Evolutionary conservation across 1,140 invertebrate species (phyloP).

Genomic region (Diachasmimorpha longicaudata): DNA sequence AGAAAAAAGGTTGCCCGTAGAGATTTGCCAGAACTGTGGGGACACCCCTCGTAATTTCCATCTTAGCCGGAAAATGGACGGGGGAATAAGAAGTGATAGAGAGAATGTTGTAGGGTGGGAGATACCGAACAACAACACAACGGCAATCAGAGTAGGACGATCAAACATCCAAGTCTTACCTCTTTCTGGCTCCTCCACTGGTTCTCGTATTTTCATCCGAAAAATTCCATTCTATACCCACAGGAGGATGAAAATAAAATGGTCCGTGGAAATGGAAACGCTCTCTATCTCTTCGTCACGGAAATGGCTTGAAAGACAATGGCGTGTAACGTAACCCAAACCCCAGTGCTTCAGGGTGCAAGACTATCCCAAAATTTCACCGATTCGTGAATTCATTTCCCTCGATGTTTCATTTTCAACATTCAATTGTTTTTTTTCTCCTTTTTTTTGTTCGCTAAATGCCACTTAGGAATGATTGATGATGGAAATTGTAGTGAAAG

Average conservation of each 20-base stretch:
- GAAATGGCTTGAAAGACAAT: conserved; percentile 20
- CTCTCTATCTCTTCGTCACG: not conserved
- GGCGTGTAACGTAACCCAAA: not conserved
- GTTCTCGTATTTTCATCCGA: not conserved
- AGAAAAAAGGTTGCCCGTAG: conserved; percentile 10
- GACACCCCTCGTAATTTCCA: conserved; percentile 46
- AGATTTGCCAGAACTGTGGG: conserved; percentile 32
- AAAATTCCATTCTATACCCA: conserved; percentile 28
- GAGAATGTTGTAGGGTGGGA: not conserved
- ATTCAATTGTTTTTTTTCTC: not conserved
- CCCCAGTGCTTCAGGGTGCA: too few relatives aligned
- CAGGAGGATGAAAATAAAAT: conserved; percentile 34
- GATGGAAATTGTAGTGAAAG: not conserved
- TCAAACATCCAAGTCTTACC: conserved; percentile 35
- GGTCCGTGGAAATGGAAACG: conserved; percentile 28
- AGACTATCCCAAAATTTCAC: too few relatives aligned
- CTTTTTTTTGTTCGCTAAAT: not conserved
- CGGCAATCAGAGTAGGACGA: conserved; percentile 27
- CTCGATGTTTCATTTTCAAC: too few relatives aligned
- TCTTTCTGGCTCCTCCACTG: conserved; percentile 13
- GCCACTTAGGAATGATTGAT: not conserved
- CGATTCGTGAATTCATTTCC: too few relatives aligned
- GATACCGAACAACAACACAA: conserved; percentile 22
- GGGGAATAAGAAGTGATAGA: conserved; percentile 21
- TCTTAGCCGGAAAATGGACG: conserved; percentile 51